phyloP scores from a whole-genome alignment of 2,797 vertebrate species.

The Argya squamiceps region DNA sequence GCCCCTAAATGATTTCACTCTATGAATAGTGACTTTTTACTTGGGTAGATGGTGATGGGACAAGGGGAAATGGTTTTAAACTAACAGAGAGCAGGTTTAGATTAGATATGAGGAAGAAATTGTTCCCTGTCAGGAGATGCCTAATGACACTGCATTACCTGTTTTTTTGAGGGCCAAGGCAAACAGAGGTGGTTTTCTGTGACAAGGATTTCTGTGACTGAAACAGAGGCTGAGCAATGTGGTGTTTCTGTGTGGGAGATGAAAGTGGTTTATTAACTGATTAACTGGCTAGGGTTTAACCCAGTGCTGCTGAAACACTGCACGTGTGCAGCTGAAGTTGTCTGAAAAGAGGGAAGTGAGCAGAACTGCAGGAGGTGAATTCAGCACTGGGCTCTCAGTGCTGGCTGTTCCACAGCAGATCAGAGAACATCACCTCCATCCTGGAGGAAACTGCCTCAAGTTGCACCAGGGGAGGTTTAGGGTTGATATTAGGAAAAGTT shows the following conservation, averaged over 20 bases:
- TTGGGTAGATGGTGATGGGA: background rate
- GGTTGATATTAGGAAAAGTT: background rate
- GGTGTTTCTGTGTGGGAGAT: background rate
- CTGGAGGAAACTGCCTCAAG: no score
- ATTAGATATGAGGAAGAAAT: background rate
- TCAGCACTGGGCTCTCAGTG: accelerated
- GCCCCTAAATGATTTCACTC: background rate
- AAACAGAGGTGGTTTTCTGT: background rate
- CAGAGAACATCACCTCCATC: background rate
- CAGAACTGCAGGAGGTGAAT: background rate
- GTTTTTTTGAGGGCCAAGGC: background rate
- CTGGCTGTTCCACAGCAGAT: background rate
- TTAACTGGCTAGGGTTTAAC: background rate
- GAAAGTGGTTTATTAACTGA: background rate
- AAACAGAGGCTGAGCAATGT: background rate
- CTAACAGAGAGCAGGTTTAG: background rate
- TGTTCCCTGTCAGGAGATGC: background rate
- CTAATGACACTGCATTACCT: background rate
- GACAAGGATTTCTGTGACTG: background rate
- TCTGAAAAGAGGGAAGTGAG: background rate
- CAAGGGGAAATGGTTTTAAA: background rate
- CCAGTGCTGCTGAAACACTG: background rate
- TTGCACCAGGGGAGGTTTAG: background rate
- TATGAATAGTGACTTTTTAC: background rate
- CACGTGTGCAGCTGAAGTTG: background rate